Evolutionary conservation across 2,113 vertebrate genomes (phyloP), one percentile per base, ranked within the genome.

Genomic region (Callopanchax toddi): DNA sequence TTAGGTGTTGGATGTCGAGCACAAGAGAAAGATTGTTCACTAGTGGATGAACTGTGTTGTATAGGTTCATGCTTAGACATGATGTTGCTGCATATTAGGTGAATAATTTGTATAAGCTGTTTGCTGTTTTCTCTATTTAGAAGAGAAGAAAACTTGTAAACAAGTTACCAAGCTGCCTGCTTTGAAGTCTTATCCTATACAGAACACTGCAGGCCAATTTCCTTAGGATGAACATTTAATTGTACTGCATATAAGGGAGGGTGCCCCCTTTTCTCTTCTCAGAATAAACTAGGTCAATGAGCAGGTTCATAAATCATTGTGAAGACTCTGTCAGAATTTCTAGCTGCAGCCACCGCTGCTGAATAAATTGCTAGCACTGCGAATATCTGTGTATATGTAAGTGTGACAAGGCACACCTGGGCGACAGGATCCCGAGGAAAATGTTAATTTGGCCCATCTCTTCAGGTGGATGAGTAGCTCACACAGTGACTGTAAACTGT

Each of bases 241-340:
- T 77, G 54, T 64, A 59, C 67, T 4, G 60, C 68, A 53, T 60
- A 53, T 65, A 85, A 46, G 68, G 74, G 37, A 74, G 79, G 80
- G 70, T 79, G 80, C 72, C 82, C 76, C 72, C 60, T 78, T 84
- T 87, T 71, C 77, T 77, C 58, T 74, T 81, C 69, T 80, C 71
- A 53, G 81, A 68, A 87, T 89, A 89, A 93, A 92, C 86, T 92
- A 86, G 92, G 92, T 92, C 92, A 91, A 91, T 90, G 90, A 91
- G 87, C 86, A 86, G 86, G 83, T 89, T 81, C 88, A 93, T 93
- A 92, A 93, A 93, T 93, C 91, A 93, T 85, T 49, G 71, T 90
- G 89, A 91, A 87, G 84, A 80, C 67, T 69, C 74, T 89, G 89
- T 89, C 89, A 89, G 73, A 83, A 83, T 78, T 56, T 76, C 67